Evolutionary conservation across 2,797 vertebrate genomes (phyloP), one percentile per base, ranked within the genome.

Genomic region (Perodicticus potto): DNA sequence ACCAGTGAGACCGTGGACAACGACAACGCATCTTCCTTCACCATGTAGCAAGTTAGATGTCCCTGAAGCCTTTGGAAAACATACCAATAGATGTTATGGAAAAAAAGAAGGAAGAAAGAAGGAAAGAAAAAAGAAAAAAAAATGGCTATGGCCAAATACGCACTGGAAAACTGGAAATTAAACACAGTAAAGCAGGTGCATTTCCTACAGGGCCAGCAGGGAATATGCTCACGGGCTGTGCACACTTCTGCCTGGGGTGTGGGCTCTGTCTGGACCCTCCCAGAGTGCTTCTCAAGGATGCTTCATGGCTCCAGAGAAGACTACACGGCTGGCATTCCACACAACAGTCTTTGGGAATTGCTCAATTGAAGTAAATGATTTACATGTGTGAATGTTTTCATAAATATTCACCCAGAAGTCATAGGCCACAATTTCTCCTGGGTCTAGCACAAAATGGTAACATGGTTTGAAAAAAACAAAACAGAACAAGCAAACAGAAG

Each of bases 11-110:
- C 97, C 0, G 98, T 55, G 45, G 98, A 98, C 76, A 98, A 98
- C 5, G 99, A 99, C 5, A 98, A 97, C 0, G 98, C 95, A 0
- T 99, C 99, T 0, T 99, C 99, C 61, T 99, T 99, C 92, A 99
- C 99, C 43, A 99, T 99, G 97, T 4, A 1, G 22, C 13, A 77
- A 19, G 61, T 17, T 0, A 12, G n/a, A 53, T 11, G 2, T 27
- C 29, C 63, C 4, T 0, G 5, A 37, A 2, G 9, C 23, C 7
- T 34, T 23, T 5, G 67, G 20, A 67, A 55, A n/a, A 37, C 69
- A 57, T 73, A 55, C 27, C 57, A 11, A 16, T 17, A 5, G 7
- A 37, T 20, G 6, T 37, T 5, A 1, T 1, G 0, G 1, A 25
- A n/a, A 7, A 43, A 25, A 20, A 2, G 22, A 25, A 22, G n/a